Conservation (phyloP, 2,888 invertebrate genomes). For the Xestia sexstrigata region DNA sequence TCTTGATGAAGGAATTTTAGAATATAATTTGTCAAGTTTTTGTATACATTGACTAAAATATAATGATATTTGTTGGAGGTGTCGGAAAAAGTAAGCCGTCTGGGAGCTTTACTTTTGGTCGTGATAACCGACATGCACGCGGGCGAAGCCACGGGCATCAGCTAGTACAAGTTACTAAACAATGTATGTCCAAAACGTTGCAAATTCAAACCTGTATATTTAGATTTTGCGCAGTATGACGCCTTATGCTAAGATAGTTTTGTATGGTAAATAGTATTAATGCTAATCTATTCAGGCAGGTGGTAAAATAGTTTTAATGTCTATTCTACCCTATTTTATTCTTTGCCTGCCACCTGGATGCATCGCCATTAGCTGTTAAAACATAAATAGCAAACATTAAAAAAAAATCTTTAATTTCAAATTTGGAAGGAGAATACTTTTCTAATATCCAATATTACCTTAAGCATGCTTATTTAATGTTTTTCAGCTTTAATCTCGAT, state of each 20-base stretch:
- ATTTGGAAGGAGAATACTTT: background rate
- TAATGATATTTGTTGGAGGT: too few species aligned
- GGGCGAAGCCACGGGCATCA: too few species aligned
- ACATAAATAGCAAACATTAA: too few species aligned
- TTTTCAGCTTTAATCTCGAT: background rate
- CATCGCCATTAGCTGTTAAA: background rate
- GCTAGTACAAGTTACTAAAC: too few species aligned
- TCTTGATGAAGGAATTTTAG: too few species aligned
- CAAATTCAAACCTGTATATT: constrained; percentile 5
- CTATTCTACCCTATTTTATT: background rate
- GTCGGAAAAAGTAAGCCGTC: too few species aligned
- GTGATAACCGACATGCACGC: too few species aligned
- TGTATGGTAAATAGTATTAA: background rate
- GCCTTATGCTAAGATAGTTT: background rate
- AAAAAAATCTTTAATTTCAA: background rate
- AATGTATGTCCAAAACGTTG: background rate
- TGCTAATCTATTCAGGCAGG: constrained; percentile 9
- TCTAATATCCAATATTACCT: background rate
- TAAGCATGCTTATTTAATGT: constrained; percentile 1
- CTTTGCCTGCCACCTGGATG: background rate
- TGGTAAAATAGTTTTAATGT: background rate
- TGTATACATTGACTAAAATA: too few species aligned
- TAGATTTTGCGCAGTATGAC: constrained; percentile 8
- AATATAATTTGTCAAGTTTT: too few species aligned
- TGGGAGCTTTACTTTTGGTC: too few species aligned